Percentiles rank a stretch among this genome's conserved stretches.
These are phyloP conservation scores for Ifrita kowaldi DNA, from an alignment of 2,113 vertebrate genomes.

Conservation along the genomic window DNA sequence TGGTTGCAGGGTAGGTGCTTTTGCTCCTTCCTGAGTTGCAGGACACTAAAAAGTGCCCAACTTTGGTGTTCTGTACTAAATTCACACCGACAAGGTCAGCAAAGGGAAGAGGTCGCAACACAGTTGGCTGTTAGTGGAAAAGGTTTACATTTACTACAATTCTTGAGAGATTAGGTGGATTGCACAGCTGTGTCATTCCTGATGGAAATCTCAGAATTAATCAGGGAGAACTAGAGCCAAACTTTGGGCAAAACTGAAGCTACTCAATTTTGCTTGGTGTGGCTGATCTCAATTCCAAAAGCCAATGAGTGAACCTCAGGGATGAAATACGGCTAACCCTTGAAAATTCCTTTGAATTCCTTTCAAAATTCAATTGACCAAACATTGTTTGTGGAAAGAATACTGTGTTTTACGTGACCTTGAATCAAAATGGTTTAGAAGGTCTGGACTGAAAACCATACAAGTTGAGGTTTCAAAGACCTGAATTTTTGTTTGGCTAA, in stretches of 20 bases:
- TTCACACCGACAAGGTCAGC: background rate
- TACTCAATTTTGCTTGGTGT: background rate
- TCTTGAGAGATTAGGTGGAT: background rate
- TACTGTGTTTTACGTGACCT: background rate
- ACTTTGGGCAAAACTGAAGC: background rate
- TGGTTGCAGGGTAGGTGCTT: background rate
- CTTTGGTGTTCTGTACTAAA: background rate
- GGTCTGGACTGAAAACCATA: background rate
- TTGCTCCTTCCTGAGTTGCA: background rate
- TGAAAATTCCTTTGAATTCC: background rate
- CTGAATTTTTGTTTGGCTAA: background rate
- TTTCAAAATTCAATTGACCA: background rate
- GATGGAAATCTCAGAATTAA: background rate
- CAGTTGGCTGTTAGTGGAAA: background rate
- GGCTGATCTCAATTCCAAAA: background rate
- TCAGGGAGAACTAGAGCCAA: background rate
- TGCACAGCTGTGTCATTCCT: background rate
- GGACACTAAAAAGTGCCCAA: background rate
- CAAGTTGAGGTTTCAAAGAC: background rate
- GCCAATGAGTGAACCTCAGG: background rate
- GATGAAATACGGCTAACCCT: background rate
- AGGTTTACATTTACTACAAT: background rate
- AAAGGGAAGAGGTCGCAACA: background rate
- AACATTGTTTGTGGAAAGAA: background rate
- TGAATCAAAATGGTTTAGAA: background rate